Evolutionary conservation across 2,113 vertebrate genomes (phyloP).

Genomic region (Alectura lathami): DNA sequence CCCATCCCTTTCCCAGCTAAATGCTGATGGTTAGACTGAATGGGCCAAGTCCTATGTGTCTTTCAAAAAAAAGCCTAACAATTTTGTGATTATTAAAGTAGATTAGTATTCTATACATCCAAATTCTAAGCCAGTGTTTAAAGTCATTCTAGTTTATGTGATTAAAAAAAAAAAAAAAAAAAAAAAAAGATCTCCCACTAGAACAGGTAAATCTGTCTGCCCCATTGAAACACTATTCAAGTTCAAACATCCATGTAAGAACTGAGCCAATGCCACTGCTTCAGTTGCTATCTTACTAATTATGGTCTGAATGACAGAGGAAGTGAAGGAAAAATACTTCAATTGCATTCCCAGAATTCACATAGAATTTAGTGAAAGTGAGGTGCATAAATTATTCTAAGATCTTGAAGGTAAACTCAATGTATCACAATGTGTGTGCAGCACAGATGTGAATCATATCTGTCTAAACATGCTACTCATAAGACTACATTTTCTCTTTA

Average conservation of each 20-base stretch:
- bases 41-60: rapidly evolving
- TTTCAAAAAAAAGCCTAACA: rapidly evolving
- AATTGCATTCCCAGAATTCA: not conserved
- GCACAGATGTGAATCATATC: not conserved
- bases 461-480: not conserved
- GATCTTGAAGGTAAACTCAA: not conserved
- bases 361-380: not conserved
- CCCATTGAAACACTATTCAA: rapidly evolving
- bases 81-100: not conserved
- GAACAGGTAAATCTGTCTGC: not conserved
- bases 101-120: not conserved
- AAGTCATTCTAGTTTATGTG: not conserved
- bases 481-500: not conserved
- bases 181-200: rapidly evolving
- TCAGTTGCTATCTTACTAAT: not conserved
- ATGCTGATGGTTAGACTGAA: rapidly evolving
- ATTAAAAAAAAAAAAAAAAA: not conserved
- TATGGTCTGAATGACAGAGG: not conserved
- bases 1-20: not conserved
- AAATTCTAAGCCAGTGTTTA: not conserved
- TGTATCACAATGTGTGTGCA: not conserved
- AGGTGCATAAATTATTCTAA: not conserved
- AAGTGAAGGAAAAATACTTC: not conserved
- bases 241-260: not conserved
- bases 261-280: not conserved